These are phyloP conservation scores for Strigamia crassipes DNA, from an alignment of 2,888 invertebrate genomes.

Conservation along the genomic window DNA sequence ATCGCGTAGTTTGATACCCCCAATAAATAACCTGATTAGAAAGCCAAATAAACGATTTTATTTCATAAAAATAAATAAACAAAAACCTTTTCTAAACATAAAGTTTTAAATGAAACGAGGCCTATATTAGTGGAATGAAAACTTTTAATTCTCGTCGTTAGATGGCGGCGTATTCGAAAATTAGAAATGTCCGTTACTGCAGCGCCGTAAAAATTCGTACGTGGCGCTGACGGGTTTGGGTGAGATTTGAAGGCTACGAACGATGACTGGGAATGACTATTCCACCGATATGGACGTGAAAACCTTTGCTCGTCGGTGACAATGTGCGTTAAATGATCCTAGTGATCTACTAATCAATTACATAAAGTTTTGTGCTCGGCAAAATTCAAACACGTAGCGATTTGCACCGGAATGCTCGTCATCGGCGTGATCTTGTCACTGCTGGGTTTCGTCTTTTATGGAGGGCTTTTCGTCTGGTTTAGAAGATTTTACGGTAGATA, in stretches of 20 bases:
- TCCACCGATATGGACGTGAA: not conserved
- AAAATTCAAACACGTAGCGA: not conserved
- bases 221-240: constrained; percentile 40
- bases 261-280: not conserved
- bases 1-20: too few relatives aligned
- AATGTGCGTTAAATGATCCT: not conserved
- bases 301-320: constrained; percentile 8
- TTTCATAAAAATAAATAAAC: too few relatives aligned
- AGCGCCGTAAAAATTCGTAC: not conserved
- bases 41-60: too few relatives aligned
- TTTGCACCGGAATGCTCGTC: not conserved
- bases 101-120: too few relatives aligned
- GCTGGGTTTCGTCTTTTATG: not conserved
- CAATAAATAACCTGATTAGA: too few relatives aligned
- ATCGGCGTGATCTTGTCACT: not conserved
- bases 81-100: too few relatives aligned
- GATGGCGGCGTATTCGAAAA: not conserved
- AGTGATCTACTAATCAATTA: not conserved
- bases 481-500: not conserved
- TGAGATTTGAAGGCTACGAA: constrained; percentile 5
- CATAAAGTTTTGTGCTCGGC: not conserved
- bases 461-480: constrained; percentile 1
- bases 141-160: not conserved
- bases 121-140: too few relatives aligned
- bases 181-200: not conserved